Percentiles rank a stretch among this genome's conserved stretches.
Conservation (phyloP, 2,797 vertebrate species). For the Epinephelus coioides region DNA sequence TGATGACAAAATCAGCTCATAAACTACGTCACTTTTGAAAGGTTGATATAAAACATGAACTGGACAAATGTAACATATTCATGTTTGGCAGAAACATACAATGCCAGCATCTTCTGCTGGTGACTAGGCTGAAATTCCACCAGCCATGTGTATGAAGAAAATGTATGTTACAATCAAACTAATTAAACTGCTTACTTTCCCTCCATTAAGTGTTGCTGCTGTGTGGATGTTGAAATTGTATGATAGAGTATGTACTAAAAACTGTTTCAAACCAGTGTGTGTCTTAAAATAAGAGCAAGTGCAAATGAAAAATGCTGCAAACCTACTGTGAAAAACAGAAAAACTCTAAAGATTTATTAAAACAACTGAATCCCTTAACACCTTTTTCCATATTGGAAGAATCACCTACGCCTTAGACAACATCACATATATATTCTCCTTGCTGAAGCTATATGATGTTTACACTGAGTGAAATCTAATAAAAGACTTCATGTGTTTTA, state of each 20-base stretch:
- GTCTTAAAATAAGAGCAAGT: not conserved
- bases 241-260: not conserved
- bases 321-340: not conserved
- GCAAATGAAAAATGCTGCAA: not conserved
- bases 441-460: slow-evolving; percentile 6
- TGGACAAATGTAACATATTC: too few relatives aligned
- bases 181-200: not conserved
- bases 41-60: too few relatives aligned
- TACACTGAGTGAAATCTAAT: slow-evolving; percentile 9
- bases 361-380: not conserved
- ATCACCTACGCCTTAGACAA: not conserved
- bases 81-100: too few relatives aligned
- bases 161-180: not conserved
- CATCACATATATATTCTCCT: not conserved
- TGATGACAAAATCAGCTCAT: too few relatives aligned
- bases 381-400: not conserved
- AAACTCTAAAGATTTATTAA: not conserved
- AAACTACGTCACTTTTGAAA: too few relatives aligned
- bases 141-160: not conserved
- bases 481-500: not conserved
- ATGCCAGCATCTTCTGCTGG: too few relatives aligned
- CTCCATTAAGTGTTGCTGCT: not conserved
- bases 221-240: not conserved
- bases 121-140: not conserved
- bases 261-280: not conserved